phyloP scores from a whole-genome alignment of 2,797 vertebrate species.

The Carcharodon carcharias region DNA sequence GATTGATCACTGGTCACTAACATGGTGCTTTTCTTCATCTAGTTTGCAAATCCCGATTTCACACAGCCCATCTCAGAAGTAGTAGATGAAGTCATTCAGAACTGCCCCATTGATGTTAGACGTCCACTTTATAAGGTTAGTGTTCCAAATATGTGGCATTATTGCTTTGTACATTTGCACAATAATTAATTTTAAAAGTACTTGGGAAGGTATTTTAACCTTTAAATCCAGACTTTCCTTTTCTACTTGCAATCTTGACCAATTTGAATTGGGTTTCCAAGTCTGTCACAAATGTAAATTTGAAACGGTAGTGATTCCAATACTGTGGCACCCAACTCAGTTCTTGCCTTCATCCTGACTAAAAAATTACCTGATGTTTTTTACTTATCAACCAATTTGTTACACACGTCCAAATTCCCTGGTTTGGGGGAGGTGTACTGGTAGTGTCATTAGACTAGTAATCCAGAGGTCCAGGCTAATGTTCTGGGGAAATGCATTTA shows the following conservation, averaged over 20 bases:
- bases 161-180: not conserved
- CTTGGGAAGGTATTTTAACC: not conserved
- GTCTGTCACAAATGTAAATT: not conserved
- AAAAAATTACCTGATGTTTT: not conserved
- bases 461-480: no score
- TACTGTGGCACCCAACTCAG: not conserved
- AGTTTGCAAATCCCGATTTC: slow-evolving; percentile 98
- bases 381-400: not conserved
- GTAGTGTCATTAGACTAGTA: no score
- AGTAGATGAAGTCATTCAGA: slow-evolving; percentile 98
- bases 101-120: slow-evolving; percentile 94
- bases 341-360: not conserved
- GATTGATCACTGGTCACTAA: slow-evolving; percentile 10
- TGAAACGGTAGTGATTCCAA: not conserved
- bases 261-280: not conserved
- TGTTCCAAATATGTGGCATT: slow-evolving; percentile 28
- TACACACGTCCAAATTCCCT: not conserved
- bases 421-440: no score
- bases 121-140: slow-evolving; percentile 93
- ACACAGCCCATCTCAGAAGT: slow-evolving; percentile 98
- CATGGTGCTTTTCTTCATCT: slow-evolving; percentile 43
- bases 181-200: not conserved
- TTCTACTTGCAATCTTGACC: not conserved
- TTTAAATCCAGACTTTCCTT: not conserved
- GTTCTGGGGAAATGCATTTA: no score